These are phyloP conservation scores for Antrozous pallidus DNA, from an alignment of 2,797 vertebrate genomes.

Conservation along the genomic window DNA sequence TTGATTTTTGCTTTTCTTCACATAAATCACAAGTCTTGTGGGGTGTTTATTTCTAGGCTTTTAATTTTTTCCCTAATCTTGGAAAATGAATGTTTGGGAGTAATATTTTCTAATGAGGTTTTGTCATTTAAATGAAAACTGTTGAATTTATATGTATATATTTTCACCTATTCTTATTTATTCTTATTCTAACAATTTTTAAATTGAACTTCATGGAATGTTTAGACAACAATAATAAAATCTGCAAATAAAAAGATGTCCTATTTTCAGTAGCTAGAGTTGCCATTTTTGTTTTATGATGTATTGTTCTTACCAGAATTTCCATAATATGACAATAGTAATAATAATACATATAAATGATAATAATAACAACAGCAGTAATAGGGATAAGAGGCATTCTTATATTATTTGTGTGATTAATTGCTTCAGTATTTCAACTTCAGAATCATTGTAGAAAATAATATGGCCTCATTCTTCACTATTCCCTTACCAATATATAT, in stretches of 20 bases:
- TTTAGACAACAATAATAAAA: background rate
- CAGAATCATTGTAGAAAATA: background rate
- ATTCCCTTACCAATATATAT: background rate
- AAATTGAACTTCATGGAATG: background rate
- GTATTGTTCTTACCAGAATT: background rate
- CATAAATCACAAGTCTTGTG: background rate
- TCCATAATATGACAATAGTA: background rate
- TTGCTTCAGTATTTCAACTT: background rate
- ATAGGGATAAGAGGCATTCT: background rate
- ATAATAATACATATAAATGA: background rate
- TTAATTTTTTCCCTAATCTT: background rate
- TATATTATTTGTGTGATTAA: background rate
- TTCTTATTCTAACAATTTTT: background rate
- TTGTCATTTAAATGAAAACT: background rate
- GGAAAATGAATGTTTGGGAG: background rate
- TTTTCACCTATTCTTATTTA: background rate
- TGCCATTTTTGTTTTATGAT: background rate
- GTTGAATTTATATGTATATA: background rate
- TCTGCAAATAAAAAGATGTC: background rate
- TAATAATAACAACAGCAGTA: background rate
- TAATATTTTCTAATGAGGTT: background rate
- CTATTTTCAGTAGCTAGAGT: background rate
- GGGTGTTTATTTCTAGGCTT: background rate
- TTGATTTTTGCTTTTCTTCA: conserved; percentile 2
- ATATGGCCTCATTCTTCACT: background rate